phyloP scores from a whole-genome alignment of 1,140 invertebrate species.

The Lepidurus apus region DNA sequence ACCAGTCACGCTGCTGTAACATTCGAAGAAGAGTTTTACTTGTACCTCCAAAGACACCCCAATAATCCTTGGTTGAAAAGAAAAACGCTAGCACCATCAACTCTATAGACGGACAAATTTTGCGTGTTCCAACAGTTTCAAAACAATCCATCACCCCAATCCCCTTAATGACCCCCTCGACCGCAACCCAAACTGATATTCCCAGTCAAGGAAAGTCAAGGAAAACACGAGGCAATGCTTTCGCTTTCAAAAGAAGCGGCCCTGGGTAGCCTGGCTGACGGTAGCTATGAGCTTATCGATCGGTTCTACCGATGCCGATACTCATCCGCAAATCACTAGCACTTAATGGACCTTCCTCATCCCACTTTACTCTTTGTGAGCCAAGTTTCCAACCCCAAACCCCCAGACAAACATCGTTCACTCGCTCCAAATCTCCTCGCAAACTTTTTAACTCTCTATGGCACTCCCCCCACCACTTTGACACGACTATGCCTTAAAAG shows the following conservation, averaged over 20 bases:
- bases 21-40: no score
- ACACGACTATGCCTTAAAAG: no score
- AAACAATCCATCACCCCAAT: slow-evolving; percentile 8
- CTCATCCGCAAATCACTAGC: not conserved
- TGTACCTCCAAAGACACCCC: no score
- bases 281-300: not conserved
- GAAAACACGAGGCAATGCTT: not conserved
- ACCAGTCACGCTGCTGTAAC: no score
- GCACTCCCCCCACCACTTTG: no score
- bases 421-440: no score
- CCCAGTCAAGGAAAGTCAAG: not conserved
- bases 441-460: not conserved
- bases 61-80: no score
- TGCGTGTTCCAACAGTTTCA: not conserved
- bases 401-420: no score
- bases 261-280: no score
- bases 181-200: not conserved
- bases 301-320: not conserved
- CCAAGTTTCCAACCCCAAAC: not conserved
- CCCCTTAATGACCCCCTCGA: not conserved
- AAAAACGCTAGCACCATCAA: no score
- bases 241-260: not conserved
- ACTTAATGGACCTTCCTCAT: not conserved
- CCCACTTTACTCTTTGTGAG: not conserved
- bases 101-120: not conserved